These are phyloP conservation scores for Apaloderma vittatum DNA, from an alignment of 2,113 vertebrate species.

Conservation along the genomic window DNA sequence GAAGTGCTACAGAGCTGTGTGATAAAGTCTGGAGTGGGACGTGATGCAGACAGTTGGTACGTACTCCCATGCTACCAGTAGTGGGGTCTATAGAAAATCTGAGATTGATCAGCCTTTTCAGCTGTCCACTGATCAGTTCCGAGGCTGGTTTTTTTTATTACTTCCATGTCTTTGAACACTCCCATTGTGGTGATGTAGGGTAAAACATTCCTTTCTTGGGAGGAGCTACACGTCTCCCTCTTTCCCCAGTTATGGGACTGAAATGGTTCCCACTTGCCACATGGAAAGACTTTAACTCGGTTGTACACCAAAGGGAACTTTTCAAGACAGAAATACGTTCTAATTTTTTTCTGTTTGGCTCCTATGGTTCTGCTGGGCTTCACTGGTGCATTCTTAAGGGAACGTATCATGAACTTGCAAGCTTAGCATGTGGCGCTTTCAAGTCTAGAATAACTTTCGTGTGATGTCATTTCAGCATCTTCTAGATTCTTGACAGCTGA, in stretches of 20 bases:
- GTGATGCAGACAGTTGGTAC: neutral
- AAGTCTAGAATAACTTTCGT: neutral
- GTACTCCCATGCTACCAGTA: neutral
- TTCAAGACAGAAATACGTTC: neutral
- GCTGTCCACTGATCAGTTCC: neutral
- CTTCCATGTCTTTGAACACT: neutral
- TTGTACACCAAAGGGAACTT: neutral
- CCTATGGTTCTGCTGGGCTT: neutral
- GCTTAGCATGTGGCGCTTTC: neutral
- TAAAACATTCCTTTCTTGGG: neutral
- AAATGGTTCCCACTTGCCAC: neutral
- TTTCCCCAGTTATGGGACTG: neutral
- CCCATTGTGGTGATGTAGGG: neutral
- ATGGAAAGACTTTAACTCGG: neutral
- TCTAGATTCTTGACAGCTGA: neutral
- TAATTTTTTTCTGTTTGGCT: neutral
- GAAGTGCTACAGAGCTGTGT: neutral
- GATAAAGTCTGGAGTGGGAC: neutral
- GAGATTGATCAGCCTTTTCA: neutral
- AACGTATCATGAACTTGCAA: neutral
- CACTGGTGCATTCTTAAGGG: neutral
- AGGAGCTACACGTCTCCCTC: neutral
- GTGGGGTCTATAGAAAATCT: neutral
- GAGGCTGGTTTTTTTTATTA: neutral
- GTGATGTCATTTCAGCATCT: neutral